These are phyloP conservation scores for Pelusios castaneus DNA, from an alignment of 2,113 vertebrate species.

Conservation along the genomic window DNA sequence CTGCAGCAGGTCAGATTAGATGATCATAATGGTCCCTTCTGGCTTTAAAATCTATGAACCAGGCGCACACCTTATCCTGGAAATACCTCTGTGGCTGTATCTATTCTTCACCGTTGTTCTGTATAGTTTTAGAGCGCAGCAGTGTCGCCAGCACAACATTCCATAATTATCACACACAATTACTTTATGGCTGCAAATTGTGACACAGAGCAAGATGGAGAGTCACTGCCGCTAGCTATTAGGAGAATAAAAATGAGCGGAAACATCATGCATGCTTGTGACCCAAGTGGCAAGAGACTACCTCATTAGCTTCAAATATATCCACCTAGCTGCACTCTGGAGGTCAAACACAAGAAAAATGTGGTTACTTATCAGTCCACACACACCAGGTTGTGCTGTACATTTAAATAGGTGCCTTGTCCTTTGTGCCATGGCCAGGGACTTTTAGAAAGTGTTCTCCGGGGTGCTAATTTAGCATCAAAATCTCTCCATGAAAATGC, in stretches of 20 bases:
- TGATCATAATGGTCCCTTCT: neutral
- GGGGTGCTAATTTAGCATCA: neutral
- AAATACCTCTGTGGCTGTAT: neutral
- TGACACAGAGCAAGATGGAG: neutral
- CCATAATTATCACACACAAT: neutral
- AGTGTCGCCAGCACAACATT: neutral
- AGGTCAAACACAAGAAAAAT: constrained; percentile 13
- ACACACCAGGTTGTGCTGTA: neutral
- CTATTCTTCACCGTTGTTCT: neutral
- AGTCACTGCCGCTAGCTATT: constrained; percentile 36
- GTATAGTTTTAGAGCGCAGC: neutral
- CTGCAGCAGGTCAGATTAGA: neutral
- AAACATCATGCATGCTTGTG: neutral
- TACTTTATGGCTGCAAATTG: neutral
- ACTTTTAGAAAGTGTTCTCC: neutral
- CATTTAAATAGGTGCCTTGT: neutral
- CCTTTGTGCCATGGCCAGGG: neutral
- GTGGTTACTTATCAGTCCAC: neutral
- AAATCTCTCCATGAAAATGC: neutral
- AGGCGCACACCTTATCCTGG: accelerated
- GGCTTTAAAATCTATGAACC: neutral
- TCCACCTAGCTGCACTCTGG: constrained; percentile 48
- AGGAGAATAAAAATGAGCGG: constrained; percentile 58
- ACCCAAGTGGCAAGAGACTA: constrained; percentile 34
- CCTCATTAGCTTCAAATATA: constrained; percentile 65